Conservation (phyloP, 2,888 invertebrate species). For the Hyppa rectilinea region DNA sequence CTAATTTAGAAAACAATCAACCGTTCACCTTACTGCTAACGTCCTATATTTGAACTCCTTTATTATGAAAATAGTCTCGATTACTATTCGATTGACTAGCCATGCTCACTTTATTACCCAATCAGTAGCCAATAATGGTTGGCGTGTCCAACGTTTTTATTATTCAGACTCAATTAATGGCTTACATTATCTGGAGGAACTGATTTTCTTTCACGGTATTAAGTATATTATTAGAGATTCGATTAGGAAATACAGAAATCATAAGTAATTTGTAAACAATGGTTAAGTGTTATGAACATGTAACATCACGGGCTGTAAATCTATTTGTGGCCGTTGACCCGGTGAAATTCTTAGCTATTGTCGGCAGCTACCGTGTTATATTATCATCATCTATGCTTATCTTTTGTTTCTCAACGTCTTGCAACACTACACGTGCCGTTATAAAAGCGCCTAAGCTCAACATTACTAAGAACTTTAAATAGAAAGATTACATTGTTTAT, state of each 20-base stretch:
- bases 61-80: conserved; percentile 61
- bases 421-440: conserved; percentile 54
- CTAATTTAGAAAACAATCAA: conserved; percentile 72
- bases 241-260: conserved; percentile 23
- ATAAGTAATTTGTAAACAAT: conserved; percentile 49
- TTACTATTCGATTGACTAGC: conserved; percentile 50
- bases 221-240: not conserved
- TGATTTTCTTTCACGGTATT: not conserved
- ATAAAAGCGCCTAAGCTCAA: conserved; percentile 42
- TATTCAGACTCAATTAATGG: conserved; percentile 15
- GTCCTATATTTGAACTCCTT: conserved; percentile 36
- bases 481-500: conserved; percentile 27
- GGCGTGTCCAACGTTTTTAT: conserved; percentile 26
- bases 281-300: conserved; percentile 68
- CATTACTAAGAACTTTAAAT: conserved; percentile 19
- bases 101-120: conserved; percentile 23
- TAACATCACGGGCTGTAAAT: conserved; percentile 69
- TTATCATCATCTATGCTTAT: conserved; percentile 75
- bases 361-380: conserved; percentile 65
- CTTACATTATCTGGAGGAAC: not conserved
- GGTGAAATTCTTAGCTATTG: conserved; percentile 66
- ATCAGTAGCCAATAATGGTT: conserved; percentile 25
- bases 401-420: conserved; percentile 72
- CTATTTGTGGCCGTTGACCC: conserved; percentile 76
- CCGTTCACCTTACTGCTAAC: conserved; percentile 54